phyloP scores from a whole-genome alignment of 2,113 vertebrate genomes.

The Tachycineta bicolor region DNA sequence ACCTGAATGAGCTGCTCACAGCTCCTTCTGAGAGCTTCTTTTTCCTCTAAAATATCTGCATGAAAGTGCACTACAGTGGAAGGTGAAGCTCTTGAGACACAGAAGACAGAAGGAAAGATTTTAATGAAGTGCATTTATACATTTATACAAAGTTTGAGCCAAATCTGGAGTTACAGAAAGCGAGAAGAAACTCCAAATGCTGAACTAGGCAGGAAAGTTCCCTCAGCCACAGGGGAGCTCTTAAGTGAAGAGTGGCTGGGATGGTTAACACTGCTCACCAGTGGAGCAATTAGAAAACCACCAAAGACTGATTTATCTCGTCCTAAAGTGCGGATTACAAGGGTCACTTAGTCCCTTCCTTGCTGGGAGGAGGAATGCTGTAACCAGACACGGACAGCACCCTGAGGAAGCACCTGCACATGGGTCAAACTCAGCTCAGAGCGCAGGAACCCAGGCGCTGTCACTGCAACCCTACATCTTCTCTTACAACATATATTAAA shows the following conservation, averaged over 20 bases:
- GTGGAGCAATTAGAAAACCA: not conserved
- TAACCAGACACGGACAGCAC: not conserved
- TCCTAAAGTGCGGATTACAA: not conserved
- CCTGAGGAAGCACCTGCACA: not conserved
- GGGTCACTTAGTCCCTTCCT: not conserved
- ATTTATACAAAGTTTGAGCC: not conserved
- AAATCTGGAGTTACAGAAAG: not conserved
- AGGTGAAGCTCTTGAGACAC: not conserved
- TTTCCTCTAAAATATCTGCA: not conserved
- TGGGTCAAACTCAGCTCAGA: not conserved
- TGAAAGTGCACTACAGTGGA: not conserved
- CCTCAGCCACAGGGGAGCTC: not conserved
- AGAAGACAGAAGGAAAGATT: not conserved
- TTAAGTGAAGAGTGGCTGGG: fast-evolving
- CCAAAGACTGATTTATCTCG: not conserved
- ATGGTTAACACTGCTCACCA: not conserved
- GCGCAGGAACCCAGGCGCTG: not conserved
- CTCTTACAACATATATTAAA: not conserved
- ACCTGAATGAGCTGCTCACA: not conserved
- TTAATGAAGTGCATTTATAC: not conserved
- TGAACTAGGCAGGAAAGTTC: not conserved
- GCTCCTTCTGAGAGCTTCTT: not conserved
- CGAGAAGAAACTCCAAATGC: not conserved
- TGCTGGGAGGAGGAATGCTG: not conserved
- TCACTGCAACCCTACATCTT: not conserved